These are phyloP conservation scores for Cremastinae sp. DNA, from an alignment of 2,888 invertebrate species.

Conservation along the genomic window DNA sequence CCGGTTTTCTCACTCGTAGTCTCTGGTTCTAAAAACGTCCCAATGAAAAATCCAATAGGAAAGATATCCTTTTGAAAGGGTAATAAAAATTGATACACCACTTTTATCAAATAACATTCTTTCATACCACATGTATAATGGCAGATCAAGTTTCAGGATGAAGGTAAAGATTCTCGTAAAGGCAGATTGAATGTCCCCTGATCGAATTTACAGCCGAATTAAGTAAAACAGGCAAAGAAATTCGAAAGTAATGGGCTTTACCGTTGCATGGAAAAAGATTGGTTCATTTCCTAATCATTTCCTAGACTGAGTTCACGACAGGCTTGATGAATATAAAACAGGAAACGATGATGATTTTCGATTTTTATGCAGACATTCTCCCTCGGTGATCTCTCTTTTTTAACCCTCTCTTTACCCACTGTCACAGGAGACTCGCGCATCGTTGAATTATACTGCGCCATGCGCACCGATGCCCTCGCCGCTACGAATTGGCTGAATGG, in stretches of 20 bases:
- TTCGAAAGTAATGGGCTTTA: background rate
- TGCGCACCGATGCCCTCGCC: background rate
- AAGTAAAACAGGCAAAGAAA: conserved; percentile 12
- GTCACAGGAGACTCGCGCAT: background rate
- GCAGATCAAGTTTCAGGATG: background rate
- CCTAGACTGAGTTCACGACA: background rate
- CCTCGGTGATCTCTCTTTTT: background rate
- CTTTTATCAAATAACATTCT: background rate
- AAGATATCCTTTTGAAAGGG: no score
- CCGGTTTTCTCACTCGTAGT: background rate
- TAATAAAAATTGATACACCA: no score
- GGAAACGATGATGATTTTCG: no score
- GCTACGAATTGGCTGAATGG: conserved; percentile 8
- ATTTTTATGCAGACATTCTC: no score
- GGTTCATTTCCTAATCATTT: background rate
- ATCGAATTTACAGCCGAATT: conserved; percentile 28
- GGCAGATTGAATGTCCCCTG: background rate
- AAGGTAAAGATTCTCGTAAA: background rate
- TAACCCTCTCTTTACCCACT: background rate
- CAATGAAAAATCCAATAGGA: no score
- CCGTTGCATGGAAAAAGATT: background rate
- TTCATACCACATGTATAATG: background rate
- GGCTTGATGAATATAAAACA: conserved; percentile 21
- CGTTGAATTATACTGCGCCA: conserved; percentile 3
- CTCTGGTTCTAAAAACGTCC: no score